These are phyloP conservation scores for Archaeoteleia sp. DNA, from an alignment of 2,888 invertebrate species.

Conservation along the genomic window DNA sequence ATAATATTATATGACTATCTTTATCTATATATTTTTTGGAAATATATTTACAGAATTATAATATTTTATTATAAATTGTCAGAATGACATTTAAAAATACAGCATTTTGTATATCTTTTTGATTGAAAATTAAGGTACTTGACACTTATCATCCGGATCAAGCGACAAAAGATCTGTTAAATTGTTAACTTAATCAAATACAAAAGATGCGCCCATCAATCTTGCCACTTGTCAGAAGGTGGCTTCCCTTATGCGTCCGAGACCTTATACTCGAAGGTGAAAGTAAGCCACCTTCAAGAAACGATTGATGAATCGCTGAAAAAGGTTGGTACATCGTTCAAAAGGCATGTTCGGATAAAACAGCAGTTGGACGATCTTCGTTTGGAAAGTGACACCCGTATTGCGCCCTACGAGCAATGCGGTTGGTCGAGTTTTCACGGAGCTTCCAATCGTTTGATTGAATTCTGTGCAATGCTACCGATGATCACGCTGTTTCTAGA, in stretches of 20 bases:
- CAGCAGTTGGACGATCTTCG: constrained; percentile 3
- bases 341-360: neutral
- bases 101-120: no score
- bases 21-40: no score
- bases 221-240: neutral
- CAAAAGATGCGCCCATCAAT: neutral
- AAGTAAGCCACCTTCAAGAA: constrained; percentile 58
- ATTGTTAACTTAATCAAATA: no score
- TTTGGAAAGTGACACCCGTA: constrained; percentile 40
- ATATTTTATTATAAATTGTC: no score
- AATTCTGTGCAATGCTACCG: constrained; percentile 7
- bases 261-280: constrained; percentile 67
- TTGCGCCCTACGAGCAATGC: constrained; percentile 43
- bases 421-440: constrained; percentile 58
- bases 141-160: no score
- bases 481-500: neutral
- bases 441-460: constrained; percentile 39
- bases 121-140: no score
- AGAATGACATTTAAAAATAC: no score
- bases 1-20: no score
- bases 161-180: no score
- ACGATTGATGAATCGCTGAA: neutral
- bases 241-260: constrained; percentile 56
- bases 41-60: no score
- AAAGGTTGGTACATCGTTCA: constrained; percentile 5